phyloP scores from a whole-genome alignment of 2,888 invertebrate genomes.

The Harpalus rufipes region DNA sequence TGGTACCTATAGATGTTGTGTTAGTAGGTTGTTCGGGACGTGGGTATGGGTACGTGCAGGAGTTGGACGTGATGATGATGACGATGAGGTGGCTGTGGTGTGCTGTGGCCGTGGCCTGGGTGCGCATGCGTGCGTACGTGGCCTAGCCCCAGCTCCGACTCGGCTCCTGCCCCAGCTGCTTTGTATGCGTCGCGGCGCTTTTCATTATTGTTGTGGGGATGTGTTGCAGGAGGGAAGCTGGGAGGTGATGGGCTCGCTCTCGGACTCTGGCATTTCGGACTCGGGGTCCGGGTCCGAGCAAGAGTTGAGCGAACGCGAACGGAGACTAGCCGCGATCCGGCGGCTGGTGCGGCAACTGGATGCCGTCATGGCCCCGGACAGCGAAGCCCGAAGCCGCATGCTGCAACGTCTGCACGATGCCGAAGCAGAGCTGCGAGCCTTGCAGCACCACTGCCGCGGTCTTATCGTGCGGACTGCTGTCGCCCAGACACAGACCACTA shows the following conservation, averaged over 20 bases:
- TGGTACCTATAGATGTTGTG: conserved; percentile 7
- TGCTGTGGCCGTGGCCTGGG: conserved; percentile 15
- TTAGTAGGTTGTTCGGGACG: conserved; percentile 22
- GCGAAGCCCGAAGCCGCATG: conserved; percentile 83
- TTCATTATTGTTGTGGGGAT: conserved; percentile 80
- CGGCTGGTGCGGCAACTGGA: conserved; percentile 84
- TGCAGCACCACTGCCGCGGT: conserved; percentile 86
- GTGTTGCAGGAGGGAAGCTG: conserved; percentile 53
- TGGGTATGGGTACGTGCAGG: conserved; percentile 26
- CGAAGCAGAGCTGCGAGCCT: conserved; percentile 84
- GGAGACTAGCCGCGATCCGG: conserved; percentile 83
- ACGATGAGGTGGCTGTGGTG: conserved; percentile 19
- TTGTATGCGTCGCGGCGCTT: conserved; percentile 81
- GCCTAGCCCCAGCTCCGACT: conserved; percentile 27
- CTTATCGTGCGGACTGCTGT: conserved; percentile 81
- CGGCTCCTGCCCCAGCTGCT: conserved; percentile 74
- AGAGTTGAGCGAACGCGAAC: conserved; percentile 83
- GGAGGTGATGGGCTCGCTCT: conserved; percentile 80
- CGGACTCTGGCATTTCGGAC: conserved; percentile 89
- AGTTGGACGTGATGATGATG: conserved; percentile 49
- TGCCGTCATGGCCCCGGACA: conserved; percentile 83
- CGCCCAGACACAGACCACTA: conserved; percentile 73
- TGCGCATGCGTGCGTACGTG: conserved; percentile 30
- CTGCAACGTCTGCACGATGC: conserved; percentile 84
- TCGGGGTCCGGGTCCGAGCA: conserved; percentile 86